Evolutionary conservation across 1,140 invertebrate genomes (phyloP).

Genomic region (Papilio aristodemus): DNA sequence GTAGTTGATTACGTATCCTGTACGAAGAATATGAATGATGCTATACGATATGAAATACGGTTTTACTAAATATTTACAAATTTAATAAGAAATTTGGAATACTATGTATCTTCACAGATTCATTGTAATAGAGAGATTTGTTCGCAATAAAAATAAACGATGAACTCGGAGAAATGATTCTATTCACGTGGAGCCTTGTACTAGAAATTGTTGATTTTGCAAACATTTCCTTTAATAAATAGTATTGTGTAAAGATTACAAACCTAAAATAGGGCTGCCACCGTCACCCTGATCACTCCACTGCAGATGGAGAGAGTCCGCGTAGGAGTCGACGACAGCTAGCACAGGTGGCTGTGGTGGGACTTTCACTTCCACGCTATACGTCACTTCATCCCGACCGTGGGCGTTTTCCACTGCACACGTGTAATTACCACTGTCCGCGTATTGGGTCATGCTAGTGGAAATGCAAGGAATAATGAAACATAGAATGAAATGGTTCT

Average conservation of each 20-base stretch:
- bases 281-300: conserved; percentile 86
- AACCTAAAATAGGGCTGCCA: conserved; percentile 85
- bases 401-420: conserved; percentile 92
- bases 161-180: too few relatives aligned
- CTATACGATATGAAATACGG: too few relatives aligned
- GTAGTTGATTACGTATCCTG: conserved; percentile 92
- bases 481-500: too few relatives aligned
- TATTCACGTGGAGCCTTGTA: too few relatives aligned
- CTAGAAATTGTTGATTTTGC: too few relatives aligned
- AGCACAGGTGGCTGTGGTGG: conserved; percentile 85
- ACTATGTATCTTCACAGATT: too few relatives aligned
- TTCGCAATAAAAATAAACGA: too few relatives aligned
- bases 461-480: neutral
- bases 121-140: too few relatives aligned
- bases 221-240: too few relatives aligned
- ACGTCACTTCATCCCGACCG: conserved; percentile 92
- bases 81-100: too few relatives aligned
- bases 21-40: too few relatives aligned
- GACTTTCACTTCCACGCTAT: conserved; percentile 85
- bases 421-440: conserved; percentile 94
- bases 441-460: conserved; percentile 83
- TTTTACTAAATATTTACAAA: neutral
- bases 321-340: conserved; percentile 85
- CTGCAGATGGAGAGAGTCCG: conserved; percentile 85
- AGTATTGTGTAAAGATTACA: conserved; percentile 35